Base-by-base conservation (phyloP, 2,888 invertebrate genomes). In the Polymixis lichenea region DNA sequence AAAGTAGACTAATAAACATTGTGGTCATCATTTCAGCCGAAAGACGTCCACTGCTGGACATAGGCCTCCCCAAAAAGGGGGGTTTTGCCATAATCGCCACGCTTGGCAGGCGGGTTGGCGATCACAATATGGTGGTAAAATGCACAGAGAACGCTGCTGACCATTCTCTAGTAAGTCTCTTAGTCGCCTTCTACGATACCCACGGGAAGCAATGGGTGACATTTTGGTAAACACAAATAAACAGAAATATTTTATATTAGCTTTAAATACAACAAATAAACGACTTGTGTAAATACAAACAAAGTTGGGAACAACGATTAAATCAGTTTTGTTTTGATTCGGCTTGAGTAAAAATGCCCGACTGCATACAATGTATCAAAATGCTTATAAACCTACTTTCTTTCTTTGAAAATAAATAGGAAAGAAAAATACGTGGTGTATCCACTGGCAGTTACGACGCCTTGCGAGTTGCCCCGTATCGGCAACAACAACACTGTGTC, bases 401-500 rank as follows among this genome's bases (percentile, higher is more conserved):
- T 51, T 80, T 78, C 58, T 78, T 69, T 68, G 43, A 82, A 83
- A 85, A 85, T 80, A 89, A 85, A 87, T 81, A 86, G 66, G 61
- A 60, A 55, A 71, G 75, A 82, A 78, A 82, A 77, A 79, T 77
- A 77, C 62, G 72, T 28, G 88, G 89, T 85, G 83, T 91, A 90
- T 93, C 91, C 90, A 89, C 84, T 83, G 67, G 82, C 76, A 84
- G 83, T 74, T 71, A 70, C 74, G 72, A 75, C 82, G 83, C 83
- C 77, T 85, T 89, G 74, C 86, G 80, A 86, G 81, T 70, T 56
- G 64, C 89, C 86, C 82, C 87, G 90, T 92, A 93, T 91, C 92
- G 90, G 87, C 90, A 93, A 95, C 93, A 94, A 95, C 93, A 94
- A 93, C 93, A 91, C 92, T 91, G 92, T 94, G 95, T 94, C 94